A percentile compares a stretch with the other conserved stretches of the same genome.
Conservation (phyloP, 2,113 vertebrate species). For the Psammodynastes pulverulentus region DNA sequence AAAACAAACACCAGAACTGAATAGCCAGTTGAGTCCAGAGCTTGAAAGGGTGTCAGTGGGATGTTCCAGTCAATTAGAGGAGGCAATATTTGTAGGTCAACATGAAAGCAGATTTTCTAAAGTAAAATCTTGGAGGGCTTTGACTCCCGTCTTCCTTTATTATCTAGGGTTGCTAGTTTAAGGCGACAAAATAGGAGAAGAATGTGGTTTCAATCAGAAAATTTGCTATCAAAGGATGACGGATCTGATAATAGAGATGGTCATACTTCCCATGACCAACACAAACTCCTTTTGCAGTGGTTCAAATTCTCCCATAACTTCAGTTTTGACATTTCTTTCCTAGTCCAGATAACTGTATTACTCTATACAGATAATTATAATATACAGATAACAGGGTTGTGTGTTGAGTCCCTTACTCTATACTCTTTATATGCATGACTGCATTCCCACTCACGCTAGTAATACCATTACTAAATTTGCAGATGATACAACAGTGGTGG, state of each 20-base stretch:
- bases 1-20: slow-evolving; percentile 10
- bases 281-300: background rate
- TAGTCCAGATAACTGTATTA: too few species aligned
- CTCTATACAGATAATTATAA: too few species aligned
- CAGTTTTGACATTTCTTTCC: background rate
- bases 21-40: background rate
- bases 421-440: too few species aligned
- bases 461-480: too few species aligned
- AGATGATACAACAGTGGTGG: too few species aligned
- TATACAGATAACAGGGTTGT: too few species aligned
- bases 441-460: too few species aligned
- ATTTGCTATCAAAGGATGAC: background rate
- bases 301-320: background rate
- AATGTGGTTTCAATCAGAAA: background rate
- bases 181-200: background rate
- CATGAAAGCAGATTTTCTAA: background rate
- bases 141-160: background rate
- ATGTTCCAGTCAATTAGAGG: background rate
- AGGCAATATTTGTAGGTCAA: background rate
- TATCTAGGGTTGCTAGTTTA: background rate
- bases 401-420: too few species aligned
- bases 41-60: background rate
- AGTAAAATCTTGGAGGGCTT: background rate
- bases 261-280: background rate
- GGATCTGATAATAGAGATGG: background rate